Base-by-base conservation (phyloP, 1,140 invertebrate genomes). In the Macrostomum lignano region DNA sequence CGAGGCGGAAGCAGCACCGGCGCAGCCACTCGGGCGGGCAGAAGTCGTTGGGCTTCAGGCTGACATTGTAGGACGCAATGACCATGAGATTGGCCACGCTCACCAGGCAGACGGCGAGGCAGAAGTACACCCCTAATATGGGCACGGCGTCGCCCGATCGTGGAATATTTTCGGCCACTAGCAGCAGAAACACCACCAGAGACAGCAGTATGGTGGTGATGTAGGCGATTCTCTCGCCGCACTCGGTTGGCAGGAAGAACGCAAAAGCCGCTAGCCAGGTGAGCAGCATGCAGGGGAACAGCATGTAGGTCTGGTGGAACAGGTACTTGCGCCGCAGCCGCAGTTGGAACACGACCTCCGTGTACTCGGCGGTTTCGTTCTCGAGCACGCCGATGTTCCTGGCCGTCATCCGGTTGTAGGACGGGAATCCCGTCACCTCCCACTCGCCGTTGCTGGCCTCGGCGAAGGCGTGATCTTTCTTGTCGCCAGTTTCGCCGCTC, bases 91-190 rank as follows among this genome's bases (percentile, higher is more conserved):
- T n/a, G n/a, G n/a, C n/a, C n/a, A n/a, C n/a, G n/a, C n/a, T n/a
- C n/a, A 28, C 26, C 3, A 28, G 26, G 19, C 26, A 14, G 19
- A 28, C 19, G 19, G 14, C 15, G 19, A 14, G 15, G 26, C 15
- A 28, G 19, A 28, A 28, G 9, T 15, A 28, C 9, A 15, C 19
- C 15, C 81, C 82, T 74, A 93, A 77, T 55, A 93, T 67, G 56
- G 82, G 81, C 55, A 93, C 71, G 55, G 82, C 78, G 58, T 91
- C 82, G 55, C 78, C 84, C 52, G 79, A 86, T 65, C 81, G 76
- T 58, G 82, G 86, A 67, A 88, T 79, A 53, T 81, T 75, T 66
- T 84, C 74, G 2, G 52, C 49, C 23, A 55, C 51, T 35, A 55
- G 41, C 25, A 54, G 40, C 30, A 51, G 38, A 34, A 55, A 55